Percentiles rank a stretch among this genome's conserved stretches.
Conservation (phyloP, 1,140 invertebrate species). For the Vanessa tameamea region DNA sequence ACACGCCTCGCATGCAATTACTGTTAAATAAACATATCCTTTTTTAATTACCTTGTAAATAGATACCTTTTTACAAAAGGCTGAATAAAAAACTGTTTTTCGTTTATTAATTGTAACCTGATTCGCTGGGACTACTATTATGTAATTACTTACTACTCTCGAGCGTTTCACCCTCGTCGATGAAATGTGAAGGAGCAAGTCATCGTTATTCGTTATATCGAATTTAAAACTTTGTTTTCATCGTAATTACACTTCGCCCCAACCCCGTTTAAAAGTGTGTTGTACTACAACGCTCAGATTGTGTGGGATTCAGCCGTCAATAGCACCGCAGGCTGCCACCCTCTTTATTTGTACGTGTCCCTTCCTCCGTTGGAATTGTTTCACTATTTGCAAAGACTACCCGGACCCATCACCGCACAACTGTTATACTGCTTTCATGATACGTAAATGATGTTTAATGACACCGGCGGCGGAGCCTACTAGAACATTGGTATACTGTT, state of each 20-base stretch:
- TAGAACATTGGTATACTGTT: neutral
- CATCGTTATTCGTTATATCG: constrained; percentile 28
- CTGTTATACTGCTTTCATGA: constrained; percentile 28
- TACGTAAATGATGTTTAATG: constrained; percentile 32
- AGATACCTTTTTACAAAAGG: constrained; percentile 8
- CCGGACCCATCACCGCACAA: constrained; percentile 31
- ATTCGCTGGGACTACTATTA: neutral
- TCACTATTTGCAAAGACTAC: constrained; percentile 31
- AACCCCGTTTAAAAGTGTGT: constrained; percentile 27
- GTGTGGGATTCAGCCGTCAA: constrained; percentile 31
- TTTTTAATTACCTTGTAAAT: constrained; percentile 26
- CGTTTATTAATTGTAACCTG: constrained; percentile 7
- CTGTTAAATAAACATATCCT: constrained; percentile 37
- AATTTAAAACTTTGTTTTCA: constrained; percentile 36
- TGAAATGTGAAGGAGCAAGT: constrained; percentile 7
- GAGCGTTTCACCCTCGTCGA: constrained; percentile 16
- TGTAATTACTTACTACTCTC: constrained; percentile 6
- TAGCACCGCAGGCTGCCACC: constrained; percentile 24
- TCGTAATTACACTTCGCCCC: constrained; percentile 33
- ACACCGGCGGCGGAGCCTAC: neutral
- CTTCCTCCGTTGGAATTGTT: constrained; percentile 32
- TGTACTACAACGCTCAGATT: constrained; percentile 29
- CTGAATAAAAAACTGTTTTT: neutral
- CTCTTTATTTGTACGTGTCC: constrained; percentile 29
- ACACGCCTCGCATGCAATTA: constrained; percentile 35